These are phyloP conservation scores for Aurelia sp. DNA, from an alignment of 30 jellyfish, hydroid and myxozoan genomes.

Conservation along the genomic window DNA sequence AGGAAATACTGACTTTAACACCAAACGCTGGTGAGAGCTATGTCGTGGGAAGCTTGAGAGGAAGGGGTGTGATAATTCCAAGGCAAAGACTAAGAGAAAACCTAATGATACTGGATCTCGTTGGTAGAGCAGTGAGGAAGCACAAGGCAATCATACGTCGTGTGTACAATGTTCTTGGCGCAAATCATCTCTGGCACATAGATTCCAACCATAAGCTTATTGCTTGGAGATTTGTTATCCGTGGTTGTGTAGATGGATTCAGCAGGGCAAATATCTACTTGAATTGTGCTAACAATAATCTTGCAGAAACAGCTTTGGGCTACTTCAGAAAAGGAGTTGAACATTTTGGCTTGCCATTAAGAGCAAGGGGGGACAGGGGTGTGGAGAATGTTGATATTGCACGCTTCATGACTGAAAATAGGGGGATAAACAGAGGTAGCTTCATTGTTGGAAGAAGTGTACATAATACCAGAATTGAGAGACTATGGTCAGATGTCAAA, in stretches of 20 bases:
- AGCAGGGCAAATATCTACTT: slow-evolving; percentile 30
- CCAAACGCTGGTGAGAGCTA: too few species aligned
- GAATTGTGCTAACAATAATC: slow-evolving; percentile 13
- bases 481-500: slow-evolving; percentile 46
- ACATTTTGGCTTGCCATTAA: slow-evolving; percentile 21
- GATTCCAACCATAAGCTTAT: slow-evolving; percentile 51
- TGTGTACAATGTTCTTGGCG: slow-evolving; percentile 26
- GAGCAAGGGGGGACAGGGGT: slow-evolving; percentile 46
- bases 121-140: too few species aligned
- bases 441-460: slow-evolving; percentile 47
- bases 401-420: slow-evolving; percentile 2
- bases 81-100: too few species aligned
- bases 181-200: slow-evolving; percentile 44
- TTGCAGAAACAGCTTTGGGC: slow-evolving; percentile 26
- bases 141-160: slow-evolving; percentile 14
- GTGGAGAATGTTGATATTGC: slow-evolving; percentile 37
- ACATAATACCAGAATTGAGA: slow-evolving; percentile 31
- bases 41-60: too few species aligned
- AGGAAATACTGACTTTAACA: too few species aligned
- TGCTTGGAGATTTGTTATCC: slow-evolving; percentile 53
- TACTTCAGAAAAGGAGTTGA: slow-evolving; percentile 11
- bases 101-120: too few species aligned
- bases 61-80: too few species aligned
- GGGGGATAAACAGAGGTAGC: slow-evolving; percentile 32
- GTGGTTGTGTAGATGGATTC: slow-evolving; percentile 50